Conservation (phyloP, 2,797 vertebrate genomes). For the Myotis pilosus region DNA sequence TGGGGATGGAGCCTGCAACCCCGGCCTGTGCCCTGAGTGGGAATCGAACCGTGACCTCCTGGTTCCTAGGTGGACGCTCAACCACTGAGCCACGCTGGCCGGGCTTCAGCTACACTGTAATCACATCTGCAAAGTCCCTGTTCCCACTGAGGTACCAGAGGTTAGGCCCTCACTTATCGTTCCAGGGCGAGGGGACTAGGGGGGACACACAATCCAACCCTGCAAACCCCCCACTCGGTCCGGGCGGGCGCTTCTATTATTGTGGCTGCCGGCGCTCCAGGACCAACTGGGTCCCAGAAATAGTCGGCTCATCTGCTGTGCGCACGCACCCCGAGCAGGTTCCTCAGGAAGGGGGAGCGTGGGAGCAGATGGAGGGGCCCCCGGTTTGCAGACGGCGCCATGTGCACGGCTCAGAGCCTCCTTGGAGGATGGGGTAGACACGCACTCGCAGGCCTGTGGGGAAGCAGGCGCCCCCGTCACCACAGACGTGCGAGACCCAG, state of each 20-base stretch:
- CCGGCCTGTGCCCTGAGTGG: no score
- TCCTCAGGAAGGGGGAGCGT: constrained; percentile 60
- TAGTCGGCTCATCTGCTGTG: constrained; percentile 66
- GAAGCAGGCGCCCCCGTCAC: constrained; percentile 10
- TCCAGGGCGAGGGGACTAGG: accelerated
- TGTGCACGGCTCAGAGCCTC: constrained; percentile 55
- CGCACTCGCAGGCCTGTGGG: constrained; percentile 15
- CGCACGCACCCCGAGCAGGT: constrained; percentile 57
- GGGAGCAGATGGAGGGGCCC: constrained; percentile 69
- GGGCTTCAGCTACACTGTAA: no score
- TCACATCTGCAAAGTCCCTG: neutral
- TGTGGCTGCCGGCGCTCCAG: constrained; percentile 56
- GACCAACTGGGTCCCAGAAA: constrained; percentile 72
- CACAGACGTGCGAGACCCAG: neutral
- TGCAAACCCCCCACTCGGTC: neutral
- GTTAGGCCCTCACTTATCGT: neutral
- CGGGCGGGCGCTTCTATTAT: neutral
- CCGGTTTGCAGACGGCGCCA: constrained; percentile 59
- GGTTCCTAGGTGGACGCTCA: no score
- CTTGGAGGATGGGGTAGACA: neutral
- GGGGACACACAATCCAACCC: neutral
- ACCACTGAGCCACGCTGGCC: no score
- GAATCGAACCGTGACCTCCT: no score
- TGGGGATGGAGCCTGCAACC: no score
- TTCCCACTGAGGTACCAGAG: neutral